A percentile compares a stretch with the other conserved stretches of the same genome.
Conservation (phyloP, 1,140 invertebrate genomes). For the Melitaea cinxia region DNA sequence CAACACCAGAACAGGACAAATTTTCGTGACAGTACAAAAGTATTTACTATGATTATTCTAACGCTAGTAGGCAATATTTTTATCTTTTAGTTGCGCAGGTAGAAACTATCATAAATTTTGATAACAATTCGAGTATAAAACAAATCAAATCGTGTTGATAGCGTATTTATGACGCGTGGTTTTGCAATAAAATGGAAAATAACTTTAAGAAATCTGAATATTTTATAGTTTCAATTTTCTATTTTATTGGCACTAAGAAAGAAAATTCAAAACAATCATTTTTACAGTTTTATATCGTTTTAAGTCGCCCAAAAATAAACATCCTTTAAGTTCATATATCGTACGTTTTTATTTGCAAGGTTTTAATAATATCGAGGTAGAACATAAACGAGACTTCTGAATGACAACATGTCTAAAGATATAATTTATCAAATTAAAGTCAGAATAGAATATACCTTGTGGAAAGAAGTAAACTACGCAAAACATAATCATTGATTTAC, state of each 20-base stretch:
- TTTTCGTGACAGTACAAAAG: constrained; percentile 33
- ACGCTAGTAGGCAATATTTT: constrained; percentile 35
- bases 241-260: constrained; percentile 40
- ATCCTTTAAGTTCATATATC: background rate
- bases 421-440: too few relatives aligned
- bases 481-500: too few relatives aligned
- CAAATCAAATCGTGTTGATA: constrained; percentile 30
- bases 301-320: background rate
- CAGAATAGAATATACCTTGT: too few relatives aligned
- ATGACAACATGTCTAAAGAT: too few relatives aligned
- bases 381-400: too few relatives aligned
- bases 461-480: too few relatives aligned
- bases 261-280: background rate
- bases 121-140: constrained; percentile 19
- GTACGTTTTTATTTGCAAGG: background rate
- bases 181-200: constrained; percentile 45
- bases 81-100: constrained; percentile 21
- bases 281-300: constrained; percentile 1
- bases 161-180: constrained; percentile 44
- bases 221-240: constrained; percentile 47
- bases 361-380: background rate
- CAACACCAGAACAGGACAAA: constrained; percentile 36
- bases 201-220: constrained; percentile 33
- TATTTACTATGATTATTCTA: constrained; percentile 38
- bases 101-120: constrained; percentile 11